A percentile compares a stretch with the other conserved stretches of the same genome.
Conservation (phyloP, 2,113 vertebrate genomes). For the Megaceryle maxima region DNA sequence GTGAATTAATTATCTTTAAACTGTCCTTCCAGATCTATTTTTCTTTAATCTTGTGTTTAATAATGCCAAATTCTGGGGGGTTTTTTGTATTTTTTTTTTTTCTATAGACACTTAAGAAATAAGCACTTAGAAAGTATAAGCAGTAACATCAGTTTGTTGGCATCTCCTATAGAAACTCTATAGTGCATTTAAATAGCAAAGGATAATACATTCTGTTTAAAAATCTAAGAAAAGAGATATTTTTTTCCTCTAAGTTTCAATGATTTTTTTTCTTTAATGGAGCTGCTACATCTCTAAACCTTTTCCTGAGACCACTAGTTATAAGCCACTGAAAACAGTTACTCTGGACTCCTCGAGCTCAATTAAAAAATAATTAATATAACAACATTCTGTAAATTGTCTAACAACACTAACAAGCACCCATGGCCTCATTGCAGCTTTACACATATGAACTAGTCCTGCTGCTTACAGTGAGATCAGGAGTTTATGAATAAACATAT, state of each 20-base stretch:
- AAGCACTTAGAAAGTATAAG: neutral
- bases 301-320: neutral
- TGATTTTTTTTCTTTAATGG: neutral
- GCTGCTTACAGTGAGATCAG: neutral
- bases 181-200: neutral
- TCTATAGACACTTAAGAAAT: neutral
- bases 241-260: neutral
- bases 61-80: neutral
- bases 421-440: neutral
- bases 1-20: neutral
- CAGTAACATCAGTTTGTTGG: neutral
- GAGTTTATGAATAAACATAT: neutral
- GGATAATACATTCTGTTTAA: neutral
- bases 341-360: neutral
- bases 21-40: neutral
- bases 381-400: neutral
- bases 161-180: neutral
- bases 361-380: neutral
- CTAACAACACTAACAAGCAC: neutral
- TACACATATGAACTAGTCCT: neutral
- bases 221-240: neutral
- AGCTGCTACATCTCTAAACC: neutral
- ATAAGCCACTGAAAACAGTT: neutral
- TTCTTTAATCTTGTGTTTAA: neutral
- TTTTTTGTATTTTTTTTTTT: neutral